Base-by-base conservation (phyloP, 2,113 vertebrate genomes). In the Equus przewalskii region DNA sequence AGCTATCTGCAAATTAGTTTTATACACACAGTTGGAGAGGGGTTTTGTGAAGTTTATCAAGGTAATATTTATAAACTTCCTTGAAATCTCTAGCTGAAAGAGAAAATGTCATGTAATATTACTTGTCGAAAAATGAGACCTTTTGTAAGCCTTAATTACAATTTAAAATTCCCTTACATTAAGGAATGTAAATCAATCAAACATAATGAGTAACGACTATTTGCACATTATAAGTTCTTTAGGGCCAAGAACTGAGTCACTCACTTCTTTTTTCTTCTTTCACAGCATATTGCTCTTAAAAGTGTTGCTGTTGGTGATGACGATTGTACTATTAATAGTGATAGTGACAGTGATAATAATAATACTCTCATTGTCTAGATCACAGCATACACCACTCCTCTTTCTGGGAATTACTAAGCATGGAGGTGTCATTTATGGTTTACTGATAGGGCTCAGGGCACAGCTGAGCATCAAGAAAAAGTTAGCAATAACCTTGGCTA, bases 81-180 rank as follows among this genome's bases (percentile, higher is more conserved):
- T 82, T 78, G 76, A 97, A 97, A 97, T 98, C 98, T 94, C 97
- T 87, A 97, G 95, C 79, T 88, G 95, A 81, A 95, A 94, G 95
- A 92, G 79, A 96, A 98, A 97, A 98, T 98, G 97, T 98, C 98
- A 98, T 84, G 92, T 94, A 97, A 95, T 97, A 95, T 97, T 97
- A 96, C 97, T 97, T 96, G 92, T 94, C 90, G 96, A 95, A 97
- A 98, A 96, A 87, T 87, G 94, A 98, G 96, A 97, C 94, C 96
- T 95, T 97, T 96, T 83, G 36, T 95, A 97, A 98, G 95, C 92
- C 70, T 97, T 97, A 92, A 97, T 98, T 97, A 98, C 94, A 97
- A 97, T 98, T 97, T 98, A 96, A 96, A 96, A 97, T 97, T 96
- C 88, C 76, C 80, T 95, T 95, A 93, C 88, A 92, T 94, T 87